phyloP scores from a whole-genome alignment of 2,888 invertebrate genomes.

The Antitype chi region DNA sequence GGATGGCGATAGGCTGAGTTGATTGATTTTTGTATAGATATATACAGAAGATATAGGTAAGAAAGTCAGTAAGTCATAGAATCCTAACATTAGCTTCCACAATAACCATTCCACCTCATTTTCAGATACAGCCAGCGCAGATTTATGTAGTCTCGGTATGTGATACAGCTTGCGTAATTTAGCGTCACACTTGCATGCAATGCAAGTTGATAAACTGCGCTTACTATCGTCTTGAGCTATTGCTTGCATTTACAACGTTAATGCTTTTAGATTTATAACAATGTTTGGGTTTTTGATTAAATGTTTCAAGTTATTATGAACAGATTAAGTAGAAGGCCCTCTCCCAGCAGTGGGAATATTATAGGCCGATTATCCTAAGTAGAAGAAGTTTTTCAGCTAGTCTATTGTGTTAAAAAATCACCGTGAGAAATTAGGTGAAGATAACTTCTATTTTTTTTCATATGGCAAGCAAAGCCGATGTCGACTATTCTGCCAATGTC shows the following conservation, averaged over 20 bases:
- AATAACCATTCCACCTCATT: conserved; percentile 12
- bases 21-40: too few species aligned
- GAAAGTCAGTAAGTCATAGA: not conserved
- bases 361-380: too few species aligned
- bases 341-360: too few species aligned
- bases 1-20: too few species aligned
- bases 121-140: conserved; percentile 17
- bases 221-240: conserved; percentile 41
- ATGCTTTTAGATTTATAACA: conserved; percentile 35
- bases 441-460: too few species aligned
- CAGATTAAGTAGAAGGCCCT: not conserved
- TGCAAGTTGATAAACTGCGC: conserved; percentile 44
- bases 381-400: not conserved
- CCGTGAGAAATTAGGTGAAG: too few species aligned
- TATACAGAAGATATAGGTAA: too few species aligned
- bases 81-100: not conserved
- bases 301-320: not conserved
- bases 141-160: conserved; percentile 29
- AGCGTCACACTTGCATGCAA: conserved; percentile 43
- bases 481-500: too few species aligned
- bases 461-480: too few species aligned
- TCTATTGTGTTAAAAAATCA: too few species aligned
- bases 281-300: not conserved
- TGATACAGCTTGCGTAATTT: conserved; percentile 41
- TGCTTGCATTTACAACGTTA: conserved; percentile 25